phyloP scores from a whole-genome alignment of 2,888 invertebrate species.

The Anagyrus pseudococci region DNA sequence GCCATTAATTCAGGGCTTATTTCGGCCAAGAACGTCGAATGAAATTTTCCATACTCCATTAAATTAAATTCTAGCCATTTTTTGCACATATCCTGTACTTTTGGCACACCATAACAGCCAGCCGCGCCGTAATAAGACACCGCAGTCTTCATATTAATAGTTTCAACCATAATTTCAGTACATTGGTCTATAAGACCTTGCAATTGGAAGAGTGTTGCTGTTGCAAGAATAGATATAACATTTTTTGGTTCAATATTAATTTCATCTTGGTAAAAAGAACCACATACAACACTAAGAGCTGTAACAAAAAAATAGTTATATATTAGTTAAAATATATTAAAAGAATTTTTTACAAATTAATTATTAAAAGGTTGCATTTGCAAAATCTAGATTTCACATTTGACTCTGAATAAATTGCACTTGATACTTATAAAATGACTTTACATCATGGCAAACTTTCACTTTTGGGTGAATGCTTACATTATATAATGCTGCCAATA shows the following conservation, averaged over 20 bases:
- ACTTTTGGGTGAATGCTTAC: neutral
- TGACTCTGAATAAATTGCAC: neutral
- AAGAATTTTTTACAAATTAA: neutral
- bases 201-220: constrained; percentile 77
- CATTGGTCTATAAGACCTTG: constrained; percentile 78
- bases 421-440: neutral
- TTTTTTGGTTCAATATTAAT: constrained; percentile 72
- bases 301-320: constrained; percentile 47
- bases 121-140: constrained; percentile 74
- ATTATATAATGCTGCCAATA: neutral
- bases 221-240: constrained; percentile 73
- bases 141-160: constrained; percentile 75
- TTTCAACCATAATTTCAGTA: constrained; percentile 76
- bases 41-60: constrained; percentile 67
- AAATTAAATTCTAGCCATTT: constrained; percentile 76
- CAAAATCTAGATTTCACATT: neutral
- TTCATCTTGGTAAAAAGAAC: constrained; percentile 79
- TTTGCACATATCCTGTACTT: constrained; percentile 69
- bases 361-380: neutral
- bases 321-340: constrained; percentile 7
- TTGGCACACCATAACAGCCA: constrained; percentile 71
- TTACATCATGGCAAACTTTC: neutral
- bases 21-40: constrained; percentile 67
- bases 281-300: constrained; percentile 75
- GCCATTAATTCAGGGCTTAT: constrained; percentile 74